Evolutionary conservation across 1,140 invertebrate genomes (phyloP).

Genomic region (Euschistus heros): DNA sequence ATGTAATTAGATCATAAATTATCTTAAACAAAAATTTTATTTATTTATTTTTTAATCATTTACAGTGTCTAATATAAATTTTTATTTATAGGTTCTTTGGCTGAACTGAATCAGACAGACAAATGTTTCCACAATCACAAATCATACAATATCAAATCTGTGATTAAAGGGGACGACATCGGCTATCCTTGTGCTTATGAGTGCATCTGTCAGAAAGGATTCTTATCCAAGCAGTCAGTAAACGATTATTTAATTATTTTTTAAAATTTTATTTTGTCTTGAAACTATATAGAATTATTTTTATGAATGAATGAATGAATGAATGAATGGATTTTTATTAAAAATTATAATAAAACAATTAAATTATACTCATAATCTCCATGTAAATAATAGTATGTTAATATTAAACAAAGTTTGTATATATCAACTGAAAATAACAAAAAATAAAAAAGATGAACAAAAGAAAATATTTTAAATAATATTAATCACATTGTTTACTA

Average conservation of each 20-base stretch:
- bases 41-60: not conserved
- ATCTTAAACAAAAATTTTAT: not conserved
- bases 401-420: too few species aligned
- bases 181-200: not conserved
- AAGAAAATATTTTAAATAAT: too few species aligned
- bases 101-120: not conserved
- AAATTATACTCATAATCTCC: too few species aligned
- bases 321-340: too few species aligned
- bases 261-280: not conserved
- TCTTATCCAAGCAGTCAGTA: not conserved
- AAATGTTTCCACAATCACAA: slow-evolving; percentile 13
- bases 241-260: not conserved
- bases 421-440: too few species aligned
- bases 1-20: not conserved
- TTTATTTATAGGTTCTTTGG: not conserved
- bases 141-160: not conserved
- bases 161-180: not conserved
- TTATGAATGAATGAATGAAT: too few species aligned
- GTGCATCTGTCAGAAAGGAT: slow-evolving; percentile 5
- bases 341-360: too few species aligned
- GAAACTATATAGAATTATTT: not conserved
- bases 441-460: too few species aligned
- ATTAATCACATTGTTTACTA: too few species aligned
- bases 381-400: too few species aligned
- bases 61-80: not conserved